These are phyloP conservation scores for Oreohelix idahoensis DNA, from an alignment of 1,140 invertebrate genomes.

Conservation along the genomic window DNA sequence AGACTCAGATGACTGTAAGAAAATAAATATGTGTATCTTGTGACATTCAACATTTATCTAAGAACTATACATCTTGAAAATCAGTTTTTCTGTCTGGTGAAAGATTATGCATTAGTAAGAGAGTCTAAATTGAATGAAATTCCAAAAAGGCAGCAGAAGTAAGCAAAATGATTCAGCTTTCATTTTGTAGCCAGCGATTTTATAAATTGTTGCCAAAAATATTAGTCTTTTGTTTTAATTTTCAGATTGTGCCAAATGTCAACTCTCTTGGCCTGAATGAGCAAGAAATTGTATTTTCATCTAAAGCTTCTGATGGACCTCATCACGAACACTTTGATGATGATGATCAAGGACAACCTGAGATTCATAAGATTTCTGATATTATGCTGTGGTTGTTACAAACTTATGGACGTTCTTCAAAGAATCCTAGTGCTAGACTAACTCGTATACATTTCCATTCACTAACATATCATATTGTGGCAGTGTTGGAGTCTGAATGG, in stretches of 20 bases:
- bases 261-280: conserved; percentile 74
- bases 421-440: conserved; percentile 63
- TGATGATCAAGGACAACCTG: conserved; percentile 57
- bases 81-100: too few relatives aligned
- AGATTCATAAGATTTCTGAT: conserved; percentile 71
- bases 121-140: too few relatives aligned
- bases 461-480: conserved; percentile 74
- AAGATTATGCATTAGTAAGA: too few relatives aligned
- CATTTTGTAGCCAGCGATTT: too few relatives aligned
- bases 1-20: too few relatives aligned
- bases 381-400: conserved; percentile 73
- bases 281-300: conserved; percentile 73
- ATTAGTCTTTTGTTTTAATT: conserved; percentile 39
- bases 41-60: too few relatives aligned
- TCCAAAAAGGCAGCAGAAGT: too few relatives aligned
- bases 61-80: too few relatives aligned
- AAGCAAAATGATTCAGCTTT: too few relatives aligned
- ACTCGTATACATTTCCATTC: conserved; percentile 75
- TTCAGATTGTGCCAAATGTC: conserved; percentile 71
- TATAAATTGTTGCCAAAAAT: too few relatives aligned
- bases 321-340: conserved; percentile 67
- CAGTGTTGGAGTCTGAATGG: conserved; percentile 68
- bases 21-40: too few relatives aligned
- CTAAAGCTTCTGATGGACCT: conserved; percentile 70
- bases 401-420: conserved; percentile 69